phyloP scores from a whole-genome alignment of 92 coral and sea anemone genomes.

The Siderastrea radians region DNA sequence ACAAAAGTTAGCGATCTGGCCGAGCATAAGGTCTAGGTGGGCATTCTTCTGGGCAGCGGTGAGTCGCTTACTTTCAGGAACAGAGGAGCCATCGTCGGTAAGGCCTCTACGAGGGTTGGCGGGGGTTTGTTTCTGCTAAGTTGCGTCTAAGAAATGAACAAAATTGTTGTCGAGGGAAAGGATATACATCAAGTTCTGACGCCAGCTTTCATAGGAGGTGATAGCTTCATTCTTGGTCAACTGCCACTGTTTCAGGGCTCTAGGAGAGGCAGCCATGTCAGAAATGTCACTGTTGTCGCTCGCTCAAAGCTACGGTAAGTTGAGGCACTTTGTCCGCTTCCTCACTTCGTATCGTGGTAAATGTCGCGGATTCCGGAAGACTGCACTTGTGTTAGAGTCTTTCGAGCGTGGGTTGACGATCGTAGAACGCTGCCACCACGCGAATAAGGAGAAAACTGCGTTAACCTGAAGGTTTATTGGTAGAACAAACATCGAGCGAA shows the following conservation, averaged over 20 bases:
- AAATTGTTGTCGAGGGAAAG: constrained; percentile 63
- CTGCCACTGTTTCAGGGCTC: constrained; percentile 69
- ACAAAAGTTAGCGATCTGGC: constrained; percentile 68
- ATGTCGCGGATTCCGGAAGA: no score
- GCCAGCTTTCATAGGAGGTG: constrained; percentile 67
- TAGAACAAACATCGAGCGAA: no score
- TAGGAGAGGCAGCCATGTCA: constrained; percentile 60
- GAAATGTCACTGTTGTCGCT: constrained; percentile 1
- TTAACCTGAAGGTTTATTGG: no score
- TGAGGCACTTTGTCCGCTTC: no score
- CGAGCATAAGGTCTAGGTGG: constrained; percentile 65
- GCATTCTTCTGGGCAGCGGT: constrained; percentile 55
- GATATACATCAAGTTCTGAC: constrained; percentile 45
- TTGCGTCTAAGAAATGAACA: constrained; percentile 52
- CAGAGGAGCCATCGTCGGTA: constrained; percentile 41
- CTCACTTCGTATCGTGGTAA: no score
- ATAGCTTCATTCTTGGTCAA: constrained; percentile 56
- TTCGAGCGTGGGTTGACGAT: no score
- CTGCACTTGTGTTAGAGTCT: no score
- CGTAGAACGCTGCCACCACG: no score
- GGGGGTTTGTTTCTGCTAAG: constrained; percentile 67
- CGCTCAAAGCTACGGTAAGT: no score
- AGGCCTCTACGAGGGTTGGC: constrained; percentile 56
- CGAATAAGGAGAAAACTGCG: no score
- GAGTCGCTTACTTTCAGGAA: constrained; percentile 65